Percentiles rank a stretch among this genome's conserved stretches.
Evolutionary conservation across 2,797 vertebrate species (phyloP).

Genomic region (Aldrovandia affinis): DNA sequence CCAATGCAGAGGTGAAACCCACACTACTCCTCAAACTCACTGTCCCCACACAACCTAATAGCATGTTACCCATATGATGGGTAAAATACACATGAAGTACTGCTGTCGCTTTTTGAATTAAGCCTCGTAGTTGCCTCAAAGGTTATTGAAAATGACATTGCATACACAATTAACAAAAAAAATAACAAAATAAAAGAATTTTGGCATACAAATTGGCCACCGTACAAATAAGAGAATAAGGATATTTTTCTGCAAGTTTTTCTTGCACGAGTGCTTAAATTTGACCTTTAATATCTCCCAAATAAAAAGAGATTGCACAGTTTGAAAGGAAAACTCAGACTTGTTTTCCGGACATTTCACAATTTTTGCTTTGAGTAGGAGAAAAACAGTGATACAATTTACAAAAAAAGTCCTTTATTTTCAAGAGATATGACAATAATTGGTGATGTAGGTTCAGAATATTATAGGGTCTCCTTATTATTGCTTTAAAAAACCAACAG

Average conservation of each 20-base stretch:
- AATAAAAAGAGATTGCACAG: constrained; percentile 22
- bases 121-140: constrained; percentile 38
- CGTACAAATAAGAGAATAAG: neutral
- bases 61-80: neutral
- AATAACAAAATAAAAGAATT: constrained; percentile 17
- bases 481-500: constrained; percentile 15
- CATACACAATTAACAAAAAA: constrained; percentile 28
- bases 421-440: constrained; percentile 4
- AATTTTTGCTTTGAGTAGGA: neutral
- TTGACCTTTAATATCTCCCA: neutral
- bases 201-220: neutral
- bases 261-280: neutral
- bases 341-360: neutral
- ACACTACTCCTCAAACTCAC: neutral
- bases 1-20: neutral
- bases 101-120: neutral
- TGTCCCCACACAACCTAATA: neutral
- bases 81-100: neutral
- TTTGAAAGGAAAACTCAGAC: neutral
- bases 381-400: constrained; percentile 6
- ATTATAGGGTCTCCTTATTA: constrained; percentile 3
- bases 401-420: constrained; percentile 16
- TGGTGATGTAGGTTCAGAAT: constrained; percentile 1
- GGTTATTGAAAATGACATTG: constrained; percentile 23
- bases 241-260: neutral